phyloP scores from a whole-genome alignment of 2,888 invertebrate species.

The Anarsia innoxiella region DNA sequence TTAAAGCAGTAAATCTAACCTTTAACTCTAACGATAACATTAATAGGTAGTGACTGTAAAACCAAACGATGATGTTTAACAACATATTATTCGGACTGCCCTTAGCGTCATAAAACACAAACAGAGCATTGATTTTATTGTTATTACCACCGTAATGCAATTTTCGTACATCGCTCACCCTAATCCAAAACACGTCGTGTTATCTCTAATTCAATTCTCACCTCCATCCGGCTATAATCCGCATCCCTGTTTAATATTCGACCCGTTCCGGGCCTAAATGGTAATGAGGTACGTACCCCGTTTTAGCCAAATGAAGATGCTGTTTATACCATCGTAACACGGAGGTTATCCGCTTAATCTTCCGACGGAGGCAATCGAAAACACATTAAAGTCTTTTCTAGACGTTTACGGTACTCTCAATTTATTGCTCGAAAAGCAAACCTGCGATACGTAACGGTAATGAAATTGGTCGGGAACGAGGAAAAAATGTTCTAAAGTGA shows the following conservation, averaged over 20 bases:
- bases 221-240: constrained; percentile 33
- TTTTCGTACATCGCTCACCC: constrained; percentile 8
- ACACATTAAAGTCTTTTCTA: constrained; percentile 43
- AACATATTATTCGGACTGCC: no score
- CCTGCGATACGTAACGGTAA: constrained; percentile 9
- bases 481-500: background rate
- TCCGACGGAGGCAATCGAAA: constrained; percentile 34
- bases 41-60: no score
- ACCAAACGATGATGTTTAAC: no score
- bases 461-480: background rate
- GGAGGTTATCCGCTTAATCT: constrained; percentile 30
- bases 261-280: constrained; percentile 39
- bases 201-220: constrained; percentile 43
- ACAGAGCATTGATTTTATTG: constrained; percentile 6
- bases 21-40: no score
- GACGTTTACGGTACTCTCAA: constrained; percentile 43
- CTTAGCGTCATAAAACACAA: no score
- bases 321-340: constrained; percentile 41
- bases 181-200: constrained; percentile 12
- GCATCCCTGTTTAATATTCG: constrained; percentile 40
- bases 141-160: constrained; percentile 5
- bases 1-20: no score
- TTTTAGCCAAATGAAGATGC: constrained; percentile 45
- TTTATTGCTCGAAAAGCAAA: constrained; percentile 32
- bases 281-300: constrained; percentile 43